Percentiles rank a stretch among this genome's conserved stretches.
Evolutionary conservation across 2,113 vertebrate genomes (phyloP).

Genomic region (Lathamus discolor): DNA sequence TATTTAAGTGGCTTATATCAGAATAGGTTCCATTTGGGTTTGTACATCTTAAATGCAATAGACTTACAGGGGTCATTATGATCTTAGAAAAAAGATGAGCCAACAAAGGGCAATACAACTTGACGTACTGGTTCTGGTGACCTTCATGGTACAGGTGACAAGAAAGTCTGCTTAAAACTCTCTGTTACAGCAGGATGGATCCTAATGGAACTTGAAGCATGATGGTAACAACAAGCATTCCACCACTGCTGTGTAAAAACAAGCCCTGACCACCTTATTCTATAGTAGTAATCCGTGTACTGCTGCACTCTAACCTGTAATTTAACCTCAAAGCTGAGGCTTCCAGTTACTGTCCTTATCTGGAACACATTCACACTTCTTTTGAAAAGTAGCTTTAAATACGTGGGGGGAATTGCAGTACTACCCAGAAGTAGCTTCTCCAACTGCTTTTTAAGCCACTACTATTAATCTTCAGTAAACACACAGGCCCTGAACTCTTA

Average conservation of each 20-base stretch:
- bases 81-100: slow-evolving; percentile 15
- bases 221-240: neutral
- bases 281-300: neutral
- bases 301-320: neutral
- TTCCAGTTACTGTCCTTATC: neutral
- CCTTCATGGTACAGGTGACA: neutral
- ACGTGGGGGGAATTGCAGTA: neutral
- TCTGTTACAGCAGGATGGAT: neutral
- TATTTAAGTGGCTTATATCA: slow-evolving; percentile 32
- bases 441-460: neutral
- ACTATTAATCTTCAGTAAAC: neutral
- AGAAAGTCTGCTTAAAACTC: neutral
- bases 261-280: neutral
- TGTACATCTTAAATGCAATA: slow-evolving; percentile 29
- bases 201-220: neutral
- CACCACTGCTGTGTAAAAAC: neutral
- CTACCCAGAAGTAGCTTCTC: neutral
- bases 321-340: neutral
- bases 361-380: neutral
- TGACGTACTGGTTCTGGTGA: neutral
- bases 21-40: neutral
- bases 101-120: slow-evolving; percentile 1
- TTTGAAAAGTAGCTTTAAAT: neutral
- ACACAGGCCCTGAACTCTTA: slow-evolving; percentile 15
- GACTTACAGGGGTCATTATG: slow-evolving; percentile 18